Percentiles rank a stretch among this genome's conserved stretches.
These are phyloP conservation scores for Orchesella flavescens DNA, from an alignment of 2,888 invertebrate species.

Conservation along the genomic window DNA sequence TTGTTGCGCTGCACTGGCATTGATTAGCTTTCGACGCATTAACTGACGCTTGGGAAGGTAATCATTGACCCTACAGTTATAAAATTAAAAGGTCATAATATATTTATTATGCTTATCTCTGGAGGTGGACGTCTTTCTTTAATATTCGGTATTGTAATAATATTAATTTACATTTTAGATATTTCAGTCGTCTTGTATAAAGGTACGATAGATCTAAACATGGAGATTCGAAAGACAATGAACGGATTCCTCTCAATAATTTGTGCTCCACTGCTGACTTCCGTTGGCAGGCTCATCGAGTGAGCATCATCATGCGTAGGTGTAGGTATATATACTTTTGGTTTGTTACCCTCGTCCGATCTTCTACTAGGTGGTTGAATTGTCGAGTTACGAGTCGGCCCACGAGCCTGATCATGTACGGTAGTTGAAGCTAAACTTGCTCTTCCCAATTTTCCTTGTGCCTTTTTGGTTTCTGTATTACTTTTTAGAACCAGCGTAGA, in stretches of 20 bases:
- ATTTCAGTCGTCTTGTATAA: conserved; percentile 35
- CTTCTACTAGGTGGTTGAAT: not conserved
- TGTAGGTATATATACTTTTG: not conserved
- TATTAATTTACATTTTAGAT: conserved; percentile 39
- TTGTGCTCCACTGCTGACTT: not conserved
- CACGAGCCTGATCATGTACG: not conserved
- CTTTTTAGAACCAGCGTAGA: not conserved
- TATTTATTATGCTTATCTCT: not conserved
- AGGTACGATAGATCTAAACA: conserved; percentile 42
- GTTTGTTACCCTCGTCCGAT: not conserved
- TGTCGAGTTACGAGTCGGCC: not conserved
- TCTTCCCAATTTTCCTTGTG: not conserved
- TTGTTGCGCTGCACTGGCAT: conserved; percentile 58
- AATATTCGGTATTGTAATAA: too few species aligned
- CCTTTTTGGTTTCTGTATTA: not conserved
- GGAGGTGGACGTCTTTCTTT: too few species aligned
- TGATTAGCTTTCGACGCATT: conserved; percentile 48
- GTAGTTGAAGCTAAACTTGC: not conserved
- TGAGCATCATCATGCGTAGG: too few species aligned
- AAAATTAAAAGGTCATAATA: not conserved
- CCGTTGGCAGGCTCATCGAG: not conserved
- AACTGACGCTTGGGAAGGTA: conserved; percentile 44
- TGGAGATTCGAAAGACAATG: conserved; percentile 48
- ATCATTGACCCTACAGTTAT: conserved; percentile 38
- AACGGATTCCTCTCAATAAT: conserved; percentile 39